Evolutionary conservation across 2,797 vertebrate species (phyloP).

Genomic region (Geotrypetes seraphini): DNA sequence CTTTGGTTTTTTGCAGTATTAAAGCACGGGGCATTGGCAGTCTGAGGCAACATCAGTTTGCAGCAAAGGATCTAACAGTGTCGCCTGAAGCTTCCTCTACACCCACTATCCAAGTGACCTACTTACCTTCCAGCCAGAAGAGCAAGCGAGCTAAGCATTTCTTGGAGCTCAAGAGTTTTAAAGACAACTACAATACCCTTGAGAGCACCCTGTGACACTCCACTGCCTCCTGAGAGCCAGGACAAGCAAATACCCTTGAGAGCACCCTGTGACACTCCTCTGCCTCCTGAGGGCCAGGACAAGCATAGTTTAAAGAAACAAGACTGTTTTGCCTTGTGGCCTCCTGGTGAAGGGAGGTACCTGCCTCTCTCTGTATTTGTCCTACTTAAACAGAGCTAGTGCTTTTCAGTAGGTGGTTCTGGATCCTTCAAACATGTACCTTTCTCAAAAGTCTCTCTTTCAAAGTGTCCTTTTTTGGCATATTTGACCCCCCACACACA

Average conservation of each 20-base stretch:
- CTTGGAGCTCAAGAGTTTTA: conserved; percentile 92
- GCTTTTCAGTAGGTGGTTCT: neutral
- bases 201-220: conserved; percentile 73
- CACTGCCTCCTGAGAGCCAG: no score
- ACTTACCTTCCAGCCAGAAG: conserved; percentile 79
- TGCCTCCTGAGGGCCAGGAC: no score
- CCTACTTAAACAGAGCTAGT: no score
- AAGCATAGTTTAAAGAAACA: no score
- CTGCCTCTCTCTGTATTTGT: neutral
- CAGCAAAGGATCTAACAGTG: conserved; percentile 80
- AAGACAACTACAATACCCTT: conserved; percentile 94
- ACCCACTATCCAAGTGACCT: conserved; percentile 80
- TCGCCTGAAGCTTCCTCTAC: conserved; percentile 49
- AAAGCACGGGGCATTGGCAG: conserved; percentile 60
- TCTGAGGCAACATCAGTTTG: conserved; percentile 77
- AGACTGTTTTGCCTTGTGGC: no score
- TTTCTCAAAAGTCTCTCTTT: no score
- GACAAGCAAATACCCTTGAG: conserved; percentile 91
- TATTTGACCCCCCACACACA: no score
- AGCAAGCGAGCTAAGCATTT: conserved; percentile 89
- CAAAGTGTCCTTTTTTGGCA: no score
- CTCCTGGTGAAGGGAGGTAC: no score
- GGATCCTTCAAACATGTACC: no score
- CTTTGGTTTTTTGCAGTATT: conserved; percentile 54
- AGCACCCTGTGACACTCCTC: conserved; percentile 62